Evolutionary conservation across 2,797 vertebrate genomes (phyloP).

Genomic region (Tragopan temminckii): DNA sequence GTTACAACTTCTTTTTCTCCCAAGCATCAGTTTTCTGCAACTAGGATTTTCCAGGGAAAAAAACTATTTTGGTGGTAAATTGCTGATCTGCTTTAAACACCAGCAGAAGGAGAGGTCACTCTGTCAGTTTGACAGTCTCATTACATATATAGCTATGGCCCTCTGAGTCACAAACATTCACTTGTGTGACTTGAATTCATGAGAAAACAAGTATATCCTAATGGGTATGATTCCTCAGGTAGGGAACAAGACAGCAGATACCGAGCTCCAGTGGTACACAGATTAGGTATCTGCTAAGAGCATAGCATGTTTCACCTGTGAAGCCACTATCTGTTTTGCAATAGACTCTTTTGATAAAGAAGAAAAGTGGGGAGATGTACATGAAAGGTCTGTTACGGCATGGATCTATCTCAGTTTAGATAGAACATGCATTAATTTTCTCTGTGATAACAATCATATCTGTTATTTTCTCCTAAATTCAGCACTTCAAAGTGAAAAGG

Average conservation of each 20-base stretch:
- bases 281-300: neutral
- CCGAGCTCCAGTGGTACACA: neutral
- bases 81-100: neutral
- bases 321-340: neutral
- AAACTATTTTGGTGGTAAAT: neutral
- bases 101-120: slow-evolving; percentile 1
- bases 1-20: neutral
- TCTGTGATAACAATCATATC: neutral
- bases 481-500: neutral
- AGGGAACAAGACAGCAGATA: neutral
- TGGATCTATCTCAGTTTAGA: neutral
- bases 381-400: neutral
- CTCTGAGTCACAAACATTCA: neutral
- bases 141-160: neutral
- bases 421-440: neutral
- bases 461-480: neutral
- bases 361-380: neutral
- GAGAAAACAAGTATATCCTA: neutral
- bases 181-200: neutral
- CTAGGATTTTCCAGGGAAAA: neutral
- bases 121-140: neutral
- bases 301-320: accelerated
- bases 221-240: neutral
- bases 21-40: neutral
- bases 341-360: neutral